Percentiles rank a stretch among this genome's conserved stretches.
Evolutionary conservation across 2,113 vertebrate genomes (phyloP).

Genomic region (Antechinus flavipes): DNA sequence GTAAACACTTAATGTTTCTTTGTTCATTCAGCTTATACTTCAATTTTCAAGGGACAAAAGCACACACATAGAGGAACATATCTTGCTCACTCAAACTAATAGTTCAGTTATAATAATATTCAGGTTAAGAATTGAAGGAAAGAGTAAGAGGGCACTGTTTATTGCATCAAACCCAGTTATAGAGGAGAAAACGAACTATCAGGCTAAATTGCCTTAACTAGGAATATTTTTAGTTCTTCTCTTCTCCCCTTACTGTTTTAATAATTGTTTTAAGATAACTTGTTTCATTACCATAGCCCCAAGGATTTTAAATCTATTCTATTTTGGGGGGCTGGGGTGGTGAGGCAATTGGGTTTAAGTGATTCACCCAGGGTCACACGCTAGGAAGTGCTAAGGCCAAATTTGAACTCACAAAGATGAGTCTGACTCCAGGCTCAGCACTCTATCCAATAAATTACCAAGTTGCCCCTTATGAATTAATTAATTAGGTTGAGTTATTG

Average conservation of each 20-base stretch:
- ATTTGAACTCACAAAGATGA: too few relatives aligned
- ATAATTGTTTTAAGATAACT: too few relatives aligned
- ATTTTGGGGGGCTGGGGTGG: too few relatives aligned
- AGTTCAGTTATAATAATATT: background rate
- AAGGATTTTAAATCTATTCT: background rate
- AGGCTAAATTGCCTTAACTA: too few relatives aligned
- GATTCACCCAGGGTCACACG: too few relatives aligned
- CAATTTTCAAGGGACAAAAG: background rate
- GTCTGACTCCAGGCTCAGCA: too few relatives aligned
- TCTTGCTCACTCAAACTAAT: background rate
- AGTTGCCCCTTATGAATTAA: too few relatives aligned
- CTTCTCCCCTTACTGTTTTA: too few relatives aligned
- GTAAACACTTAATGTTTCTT: background rate
- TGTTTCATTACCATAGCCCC: background rate
- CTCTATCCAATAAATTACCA: background rate
- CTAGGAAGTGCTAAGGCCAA: too few relatives aligned
- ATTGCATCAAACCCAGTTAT: background rate
- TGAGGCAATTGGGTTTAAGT: too few relatives aligned
- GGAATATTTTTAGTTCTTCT: too few relatives aligned
- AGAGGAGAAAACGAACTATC: background rate
- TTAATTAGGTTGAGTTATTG: background rate
- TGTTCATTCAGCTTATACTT: background rate
- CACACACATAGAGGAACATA: background rate
- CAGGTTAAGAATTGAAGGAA: too few relatives aligned
- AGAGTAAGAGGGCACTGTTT: background rate